Evolutionary conservation across 2,888 invertebrate species (phyloP).

Genomic region (Aricia artaxerxes): DNA sequence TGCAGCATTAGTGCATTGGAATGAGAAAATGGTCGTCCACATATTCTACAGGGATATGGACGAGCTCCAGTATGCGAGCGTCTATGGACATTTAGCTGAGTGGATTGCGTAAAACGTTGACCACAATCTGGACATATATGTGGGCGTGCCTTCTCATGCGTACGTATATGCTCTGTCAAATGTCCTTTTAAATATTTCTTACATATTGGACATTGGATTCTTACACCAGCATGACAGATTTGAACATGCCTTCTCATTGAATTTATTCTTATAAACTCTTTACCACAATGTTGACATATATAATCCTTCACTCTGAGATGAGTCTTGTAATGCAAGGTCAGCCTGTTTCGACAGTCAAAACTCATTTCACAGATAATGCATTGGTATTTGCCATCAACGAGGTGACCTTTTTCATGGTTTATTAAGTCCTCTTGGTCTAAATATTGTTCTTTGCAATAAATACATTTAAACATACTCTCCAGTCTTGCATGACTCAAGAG

Average conservation of each 20-base stretch:
- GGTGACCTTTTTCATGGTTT: constrained; percentile 88
- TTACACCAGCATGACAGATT: constrained; percentile 87
- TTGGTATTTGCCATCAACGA: constrained; percentile 85
- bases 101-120: constrained; percentile 89
- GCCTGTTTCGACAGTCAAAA: constrained; percentile 84
- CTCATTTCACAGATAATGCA: constrained; percentile 86
- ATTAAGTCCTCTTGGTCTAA: constrained; percentile 58
- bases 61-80: constrained; percentile 91
- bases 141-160: constrained; percentile 87
- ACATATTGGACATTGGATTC: constrained; percentile 90
- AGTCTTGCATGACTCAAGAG: constrained; percentile 84
- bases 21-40: constrained; percentile 89
- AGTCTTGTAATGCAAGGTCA: constrained; percentile 83
- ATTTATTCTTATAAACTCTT: constrained; percentile 87
- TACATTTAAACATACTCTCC: constrained; percentile 82
- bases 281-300: constrained; percentile 89
- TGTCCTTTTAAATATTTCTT: constrained; percentile 90
- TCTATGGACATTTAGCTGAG: constrained; percentile 91
- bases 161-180: constrained; percentile 90
- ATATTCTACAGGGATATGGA: constrained; percentile 91
- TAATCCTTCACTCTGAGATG: constrained; percentile 88
- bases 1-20: constrained; percentile 92
- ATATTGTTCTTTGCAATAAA: constrained; percentile 77
- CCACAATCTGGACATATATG: constrained; percentile 90
- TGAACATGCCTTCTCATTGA: constrained; percentile 88